Conservation (phyloP, 2,113 vertebrate genomes). For the Petrocephalus microphthalmus region DNA sequence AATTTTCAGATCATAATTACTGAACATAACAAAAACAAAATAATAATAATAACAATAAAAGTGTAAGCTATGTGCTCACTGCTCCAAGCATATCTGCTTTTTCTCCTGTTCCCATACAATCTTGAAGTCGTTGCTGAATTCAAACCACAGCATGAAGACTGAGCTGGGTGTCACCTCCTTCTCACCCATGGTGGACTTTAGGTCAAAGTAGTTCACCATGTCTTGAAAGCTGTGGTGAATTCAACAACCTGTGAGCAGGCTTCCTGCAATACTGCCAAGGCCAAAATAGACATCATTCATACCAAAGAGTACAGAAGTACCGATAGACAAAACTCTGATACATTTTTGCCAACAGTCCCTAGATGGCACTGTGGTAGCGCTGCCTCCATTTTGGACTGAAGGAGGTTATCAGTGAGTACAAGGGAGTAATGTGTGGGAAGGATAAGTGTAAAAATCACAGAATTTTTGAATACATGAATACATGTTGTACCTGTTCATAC, state of each 20-base stretch:
- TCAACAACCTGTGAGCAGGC: constrained; percentile 24
- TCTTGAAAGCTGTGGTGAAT: constrained; percentile 72
- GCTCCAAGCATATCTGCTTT: constrained; percentile 84
- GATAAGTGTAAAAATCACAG: too few relatives aligned
- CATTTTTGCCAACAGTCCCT: too few relatives aligned
- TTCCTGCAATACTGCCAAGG: not conserved
- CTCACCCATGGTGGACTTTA: constrained; percentile 79
- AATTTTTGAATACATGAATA: too few relatives aligned
- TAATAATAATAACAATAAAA: not conserved
- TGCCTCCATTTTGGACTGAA: too few relatives aligned
- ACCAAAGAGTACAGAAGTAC: too few relatives aligned
- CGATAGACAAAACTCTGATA: too few relatives aligned
- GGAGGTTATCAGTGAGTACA: too few relatives aligned
- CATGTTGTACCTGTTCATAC: too few relatives aligned
- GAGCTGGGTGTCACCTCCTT: constrained; percentile 73
- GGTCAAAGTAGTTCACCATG: constrained; percentile 76
- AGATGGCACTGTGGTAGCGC: too few relatives aligned
- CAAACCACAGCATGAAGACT: constrained; percentile 90
- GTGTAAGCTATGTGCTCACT: constrained; percentile 58
- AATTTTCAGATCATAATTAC: not conserved
- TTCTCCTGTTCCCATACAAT: constrained; percentile 87
- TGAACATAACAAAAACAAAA: not conserved
- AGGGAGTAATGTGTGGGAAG: too few relatives aligned
- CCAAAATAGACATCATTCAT: not conserved
- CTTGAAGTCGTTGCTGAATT: constrained; percentile 94